These are phyloP conservation scores for Gastrophysa polygoni DNA, from an alignment of 2,888 invertebrate species.

Conservation along the genomic window DNA sequence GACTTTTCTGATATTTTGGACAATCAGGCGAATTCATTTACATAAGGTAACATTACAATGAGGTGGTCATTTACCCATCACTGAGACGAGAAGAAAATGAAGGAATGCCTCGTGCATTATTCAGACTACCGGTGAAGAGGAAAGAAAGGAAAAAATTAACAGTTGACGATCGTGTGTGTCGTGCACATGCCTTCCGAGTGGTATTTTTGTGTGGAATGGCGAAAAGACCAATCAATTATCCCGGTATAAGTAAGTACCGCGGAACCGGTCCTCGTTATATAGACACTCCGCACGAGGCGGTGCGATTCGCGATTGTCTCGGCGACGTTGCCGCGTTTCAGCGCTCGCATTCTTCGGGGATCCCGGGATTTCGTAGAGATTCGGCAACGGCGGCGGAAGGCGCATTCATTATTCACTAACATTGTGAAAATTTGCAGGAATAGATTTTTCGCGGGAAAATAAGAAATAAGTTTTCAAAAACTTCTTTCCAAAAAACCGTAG, in stretches of 20 bases:
- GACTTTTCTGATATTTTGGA: too few relatives aligned
- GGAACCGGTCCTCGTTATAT: slow-evolving; percentile 41
- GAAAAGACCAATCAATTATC: slow-evolving; percentile 39
- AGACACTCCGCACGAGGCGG: slow-evolving; percentile 29
- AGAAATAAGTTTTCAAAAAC: too few relatives aligned
- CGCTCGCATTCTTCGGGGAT: not conserved
- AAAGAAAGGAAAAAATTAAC: slow-evolving; percentile 17
- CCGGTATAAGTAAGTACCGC: slow-evolving; percentile 8
- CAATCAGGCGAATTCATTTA: too few relatives aligned
- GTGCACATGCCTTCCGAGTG: slow-evolving; percentile 32
- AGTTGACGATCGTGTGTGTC: slow-evolving; percentile 31
- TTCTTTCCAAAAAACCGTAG: too few relatives aligned
- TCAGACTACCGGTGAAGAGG: slow-evolving; percentile 19
- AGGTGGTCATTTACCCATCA: slow-evolving; percentile 23
- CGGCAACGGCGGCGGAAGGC: not conserved
- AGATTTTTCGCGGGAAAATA: too few relatives aligned
- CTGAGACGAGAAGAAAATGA: slow-evolving; percentile 25
- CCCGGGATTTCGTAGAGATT: not conserved
- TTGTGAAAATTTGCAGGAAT: too few relatives aligned
- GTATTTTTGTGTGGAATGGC: slow-evolving; percentile 38
- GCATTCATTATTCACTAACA: too few relatives aligned
- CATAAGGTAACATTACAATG: too few relatives aligned
- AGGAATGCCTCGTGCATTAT: slow-evolving; percentile 29
- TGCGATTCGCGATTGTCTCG: not conserved
- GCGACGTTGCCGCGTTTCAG: slow-evolving; percentile 5